These are phyloP conservation scores for Falco biarmicus DNA, from an alignment of 2,797 vertebrate species.

Conservation along the genomic window DNA sequence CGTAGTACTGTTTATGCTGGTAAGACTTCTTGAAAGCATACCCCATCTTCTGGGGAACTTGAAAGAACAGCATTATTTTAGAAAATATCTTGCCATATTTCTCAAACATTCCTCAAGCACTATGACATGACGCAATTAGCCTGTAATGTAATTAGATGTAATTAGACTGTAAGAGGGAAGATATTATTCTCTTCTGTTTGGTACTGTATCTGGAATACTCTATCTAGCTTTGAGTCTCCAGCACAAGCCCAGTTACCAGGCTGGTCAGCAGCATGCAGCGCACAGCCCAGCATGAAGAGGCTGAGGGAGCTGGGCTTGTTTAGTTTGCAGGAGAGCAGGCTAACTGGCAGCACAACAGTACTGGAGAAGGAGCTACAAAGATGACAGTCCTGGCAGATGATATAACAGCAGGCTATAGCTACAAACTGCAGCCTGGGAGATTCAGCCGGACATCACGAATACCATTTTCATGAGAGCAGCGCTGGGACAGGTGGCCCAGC, in stretches of 20 bases:
- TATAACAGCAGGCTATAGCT: fast-evolving
- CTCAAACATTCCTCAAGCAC: slow-evolving; percentile 12
- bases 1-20: background rate
- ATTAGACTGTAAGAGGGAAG: background rate
- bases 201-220: background rate
- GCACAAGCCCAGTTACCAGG: background rate
- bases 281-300: background rate
- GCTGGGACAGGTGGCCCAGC: fast-evolving
- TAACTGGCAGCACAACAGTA: background rate
- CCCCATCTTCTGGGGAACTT: background rate
- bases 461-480: background rate
- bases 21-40: background rate
- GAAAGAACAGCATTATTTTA: background rate
- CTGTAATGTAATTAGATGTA: background rate
- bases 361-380: background rate
- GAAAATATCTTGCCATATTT: background rate
- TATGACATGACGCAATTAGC: background rate
- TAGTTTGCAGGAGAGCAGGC: background rate
- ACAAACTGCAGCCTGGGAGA: background rate
- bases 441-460: fast-evolving
- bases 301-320: background rate
- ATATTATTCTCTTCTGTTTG: background rate
- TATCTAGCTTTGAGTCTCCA: background rate
- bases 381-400: background rate
- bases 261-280: background rate